These are phyloP conservation scores for Otis tarda DNA, from an alignment of 2,113 vertebrate genomes.

Conservation along the genomic window DNA sequence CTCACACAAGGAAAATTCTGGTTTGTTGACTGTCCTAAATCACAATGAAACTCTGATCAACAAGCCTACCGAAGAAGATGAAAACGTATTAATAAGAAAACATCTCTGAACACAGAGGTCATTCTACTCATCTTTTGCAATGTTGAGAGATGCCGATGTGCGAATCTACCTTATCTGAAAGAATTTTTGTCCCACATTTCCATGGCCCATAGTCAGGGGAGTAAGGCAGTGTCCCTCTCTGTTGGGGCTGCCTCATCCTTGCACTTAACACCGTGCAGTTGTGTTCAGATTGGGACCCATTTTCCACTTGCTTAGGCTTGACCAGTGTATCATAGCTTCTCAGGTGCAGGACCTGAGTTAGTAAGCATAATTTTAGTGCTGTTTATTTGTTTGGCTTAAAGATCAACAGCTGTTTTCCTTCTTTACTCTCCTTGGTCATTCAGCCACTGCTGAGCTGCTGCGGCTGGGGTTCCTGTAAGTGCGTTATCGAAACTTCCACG, in stretches of 20 bases:
- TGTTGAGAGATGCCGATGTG: background rate
- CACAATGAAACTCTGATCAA: background rate
- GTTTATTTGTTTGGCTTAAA: background rate
- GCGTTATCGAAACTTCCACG: background rate
- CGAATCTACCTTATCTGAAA: background rate
- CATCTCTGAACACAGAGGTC: background rate
- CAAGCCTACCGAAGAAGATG: background rate
- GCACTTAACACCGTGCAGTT: background rate
- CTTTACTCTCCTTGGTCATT: background rate
- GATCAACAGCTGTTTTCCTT: background rate
- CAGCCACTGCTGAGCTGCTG: background rate
- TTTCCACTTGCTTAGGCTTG: background rate
- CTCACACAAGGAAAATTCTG: background rate
- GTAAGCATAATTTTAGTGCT: background rate
- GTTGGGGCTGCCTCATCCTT: accelerated
- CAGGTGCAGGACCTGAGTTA: background rate
- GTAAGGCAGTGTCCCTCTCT: background rate
- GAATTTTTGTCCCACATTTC: background rate
- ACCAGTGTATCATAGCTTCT: background rate
- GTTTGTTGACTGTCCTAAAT: background rate
- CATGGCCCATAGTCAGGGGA: background rate
- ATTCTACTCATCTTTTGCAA: background rate
- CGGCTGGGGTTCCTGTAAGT: background rate
- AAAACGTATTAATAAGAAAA: background rate
- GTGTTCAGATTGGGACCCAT: background rate